Percentiles rank a stretch among this genome's conserved stretches.
Evolutionary conservation across 2,113 vertebrate genomes (phyloP).

Genomic region (Meles meles): DNA sequence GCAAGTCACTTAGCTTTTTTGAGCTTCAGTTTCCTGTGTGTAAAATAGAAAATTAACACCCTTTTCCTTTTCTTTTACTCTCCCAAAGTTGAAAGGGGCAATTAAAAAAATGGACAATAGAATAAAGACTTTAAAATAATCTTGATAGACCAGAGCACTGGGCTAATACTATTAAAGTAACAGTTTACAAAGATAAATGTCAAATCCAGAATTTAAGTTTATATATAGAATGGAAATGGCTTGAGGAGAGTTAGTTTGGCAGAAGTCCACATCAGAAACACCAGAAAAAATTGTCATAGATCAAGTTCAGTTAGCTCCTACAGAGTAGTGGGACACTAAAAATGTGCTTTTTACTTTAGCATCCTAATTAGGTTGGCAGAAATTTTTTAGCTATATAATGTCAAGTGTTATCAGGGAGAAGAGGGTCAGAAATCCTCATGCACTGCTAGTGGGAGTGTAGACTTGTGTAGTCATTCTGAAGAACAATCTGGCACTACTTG

Average conservation of each 20-base stretch:
- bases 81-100: background rate
- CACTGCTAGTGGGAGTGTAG: background rate
- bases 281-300: background rate
- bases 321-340: background rate
- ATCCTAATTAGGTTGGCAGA: background rate
- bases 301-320: background rate
- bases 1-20: background rate
- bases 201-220: background rate
- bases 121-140: background rate
- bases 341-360: background rate
- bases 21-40: background rate
- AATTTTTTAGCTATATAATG: background rate
- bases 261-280: background rate
- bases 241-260: background rate
- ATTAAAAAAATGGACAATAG: background rate
- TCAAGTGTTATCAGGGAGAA: background rate
- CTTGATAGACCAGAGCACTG: background rate
- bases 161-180: background rate
- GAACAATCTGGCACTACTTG: background rate
- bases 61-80: background rate
- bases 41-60: background rate
- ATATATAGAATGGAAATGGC: background rate
- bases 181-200: background rate
- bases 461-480: background rate
- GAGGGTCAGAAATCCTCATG: background rate